Evolutionary conservation across 1,140 invertebrate genomes (phyloP).

Genomic region (Drosophila pandora): DNA sequence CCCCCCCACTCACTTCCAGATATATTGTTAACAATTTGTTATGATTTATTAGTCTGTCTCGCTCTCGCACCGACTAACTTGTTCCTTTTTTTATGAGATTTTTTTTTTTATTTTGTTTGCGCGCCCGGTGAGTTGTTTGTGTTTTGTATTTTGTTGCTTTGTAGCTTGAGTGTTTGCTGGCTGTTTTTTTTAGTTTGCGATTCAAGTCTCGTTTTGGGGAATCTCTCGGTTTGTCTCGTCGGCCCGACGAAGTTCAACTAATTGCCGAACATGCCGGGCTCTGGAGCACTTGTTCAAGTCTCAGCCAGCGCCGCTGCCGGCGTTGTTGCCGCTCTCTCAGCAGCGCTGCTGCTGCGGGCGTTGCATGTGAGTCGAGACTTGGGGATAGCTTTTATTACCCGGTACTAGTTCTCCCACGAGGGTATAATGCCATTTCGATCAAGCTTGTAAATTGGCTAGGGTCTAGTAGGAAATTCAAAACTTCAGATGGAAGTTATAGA

Average conservation of each 20-base stretch:
- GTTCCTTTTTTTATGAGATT: background rate
- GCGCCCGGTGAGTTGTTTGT: constrained; percentile 34
- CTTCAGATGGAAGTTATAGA: background rate
- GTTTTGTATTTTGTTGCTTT: constrained; percentile 1
- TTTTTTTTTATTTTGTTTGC: constrained; percentile 27
- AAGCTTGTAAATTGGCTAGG: background rate
- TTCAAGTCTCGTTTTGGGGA: constrained; percentile 35
- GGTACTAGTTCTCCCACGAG: constrained; percentile 4
- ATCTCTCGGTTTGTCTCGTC: constrained; percentile 59
- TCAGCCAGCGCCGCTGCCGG: constrained; percentile 25
- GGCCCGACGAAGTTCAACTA: constrained; percentile 75
- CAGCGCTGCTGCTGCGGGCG: constrained; percentile 52
- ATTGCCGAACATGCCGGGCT: constrained; percentile 65
- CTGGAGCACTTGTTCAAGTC: constrained; percentile 17
- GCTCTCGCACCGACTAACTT: constrained; percentile 19
- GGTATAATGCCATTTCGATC: constrained; percentile 11
- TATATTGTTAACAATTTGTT: constrained; percentile 43
- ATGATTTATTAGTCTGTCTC: constrained; percentile 19
- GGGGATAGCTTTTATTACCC: constrained; percentile 52
- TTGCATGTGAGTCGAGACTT: constrained; percentile 54
- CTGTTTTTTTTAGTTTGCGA: background rate
- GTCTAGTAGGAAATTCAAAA: background rate
- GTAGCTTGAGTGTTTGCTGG: constrained; percentile 6
- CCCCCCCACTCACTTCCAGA: constrained; percentile 23
- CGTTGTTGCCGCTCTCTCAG: constrained; percentile 32